Evolutionary conservation across 2,113 vertebrate genomes (phyloP).

Genomic region (Ariopsis seemanni): DNA sequence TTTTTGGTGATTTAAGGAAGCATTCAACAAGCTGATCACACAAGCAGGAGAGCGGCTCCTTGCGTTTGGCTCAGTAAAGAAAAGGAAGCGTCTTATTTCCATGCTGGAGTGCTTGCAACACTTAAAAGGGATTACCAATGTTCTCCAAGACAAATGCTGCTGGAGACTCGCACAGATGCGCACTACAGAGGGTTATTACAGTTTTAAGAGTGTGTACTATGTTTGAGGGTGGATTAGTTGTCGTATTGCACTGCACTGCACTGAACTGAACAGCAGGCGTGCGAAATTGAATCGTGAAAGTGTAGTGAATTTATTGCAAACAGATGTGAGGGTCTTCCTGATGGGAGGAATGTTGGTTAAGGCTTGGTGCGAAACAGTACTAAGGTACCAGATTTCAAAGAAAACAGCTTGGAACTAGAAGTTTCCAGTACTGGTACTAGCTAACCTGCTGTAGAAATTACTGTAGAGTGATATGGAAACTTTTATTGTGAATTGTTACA

Average conservation of each 20-base stretch:
- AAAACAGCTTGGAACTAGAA: background rate
- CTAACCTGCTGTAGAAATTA: background rate
- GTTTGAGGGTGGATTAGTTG: conserved; percentile 9
- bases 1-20: background rate
- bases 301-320: background rate
- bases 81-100: background rate
- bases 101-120: conserved; percentile 16
- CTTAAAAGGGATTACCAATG: conserved; percentile 26
- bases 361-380: background rate
- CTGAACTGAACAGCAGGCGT: conserved; percentile 6
- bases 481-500: background rate
- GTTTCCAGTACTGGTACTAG: background rate
- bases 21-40: background rate
- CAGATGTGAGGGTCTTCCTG: background rate
- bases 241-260: background rate
- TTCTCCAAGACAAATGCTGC: conserved; percentile 24
- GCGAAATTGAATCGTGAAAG: background rate
- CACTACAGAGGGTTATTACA: conserved; percentile 14
- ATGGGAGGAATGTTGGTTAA: background rate
- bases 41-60: background rate
- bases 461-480: background rate
- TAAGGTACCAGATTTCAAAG: background rate
- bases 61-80: background rate
- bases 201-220: conserved; percentile 26
- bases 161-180: conserved; percentile 21